Conservation (phyloP, 2,888 invertebrate species). For the Melinopterus prodromus region DNA sequence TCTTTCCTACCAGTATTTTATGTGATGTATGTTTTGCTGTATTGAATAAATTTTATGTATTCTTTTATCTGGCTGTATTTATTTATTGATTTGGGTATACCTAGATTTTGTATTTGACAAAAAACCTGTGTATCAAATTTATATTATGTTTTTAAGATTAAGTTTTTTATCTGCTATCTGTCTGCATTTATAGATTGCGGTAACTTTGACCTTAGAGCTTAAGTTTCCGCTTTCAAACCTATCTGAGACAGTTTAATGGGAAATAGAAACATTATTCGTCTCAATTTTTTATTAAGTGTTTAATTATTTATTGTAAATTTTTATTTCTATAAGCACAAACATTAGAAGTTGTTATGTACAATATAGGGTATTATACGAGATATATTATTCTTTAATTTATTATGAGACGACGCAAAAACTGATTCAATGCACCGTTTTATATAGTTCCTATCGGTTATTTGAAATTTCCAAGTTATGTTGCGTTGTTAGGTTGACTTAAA, state of each 20-base stretch:
- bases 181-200: no score
- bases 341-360: not conserved
- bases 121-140: not conserved
- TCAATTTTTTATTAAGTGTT: not conserved
- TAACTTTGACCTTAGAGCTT: not conserved
- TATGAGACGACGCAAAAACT: no score
- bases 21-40: not conserved
- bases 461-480: no score
- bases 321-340: not conserved
- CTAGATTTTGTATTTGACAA: not conserved
- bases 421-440: no score
- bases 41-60: slow-evolving; percentile 9
- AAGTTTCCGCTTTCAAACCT: not conserved
- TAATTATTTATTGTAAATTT: not conserved
- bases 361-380: not conserved
- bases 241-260: not conserved
- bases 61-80: not conserved
- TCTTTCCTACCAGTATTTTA: not conserved
- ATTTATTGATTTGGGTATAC: slow-evolving; percentile 9
- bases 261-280: not conserved
- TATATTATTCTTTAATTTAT: no score
- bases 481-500: no score
- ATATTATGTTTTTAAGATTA: no score
- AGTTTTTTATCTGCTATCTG: no score
- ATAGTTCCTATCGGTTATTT: no score